These are phyloP conservation scores for Agrilus biguttatus DNA, from an alignment of 2,888 invertebrate species.

Conservation along the genomic window DNA sequence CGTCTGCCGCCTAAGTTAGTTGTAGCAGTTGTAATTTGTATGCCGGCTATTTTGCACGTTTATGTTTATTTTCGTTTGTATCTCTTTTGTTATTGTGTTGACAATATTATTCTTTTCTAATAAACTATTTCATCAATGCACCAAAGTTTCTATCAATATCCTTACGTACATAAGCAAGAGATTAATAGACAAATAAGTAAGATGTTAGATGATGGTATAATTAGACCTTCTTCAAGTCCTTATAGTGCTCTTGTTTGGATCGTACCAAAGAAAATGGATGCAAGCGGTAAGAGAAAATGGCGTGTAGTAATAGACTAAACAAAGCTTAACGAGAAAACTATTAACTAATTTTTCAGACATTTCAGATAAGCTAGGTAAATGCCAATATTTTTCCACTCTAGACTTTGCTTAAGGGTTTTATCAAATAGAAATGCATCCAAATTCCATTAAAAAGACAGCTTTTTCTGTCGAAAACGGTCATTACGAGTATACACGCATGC, in stretches of 20 bases:
- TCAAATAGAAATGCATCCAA: slow-evolving; percentile 17
- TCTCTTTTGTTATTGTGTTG: too few species aligned
- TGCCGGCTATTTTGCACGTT: too few species aligned
- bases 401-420: slow-evolving; percentile 20
- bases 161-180: too few species aligned
- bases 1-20: too few species aligned
- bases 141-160: too few species aligned
- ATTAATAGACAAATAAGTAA: too few species aligned
- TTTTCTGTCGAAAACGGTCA: slow-evolving; percentile 16
- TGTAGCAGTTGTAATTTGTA: too few species aligned
- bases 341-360: slow-evolving; percentile 14
- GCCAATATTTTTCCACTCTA: slow-evolving; percentile 17
- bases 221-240: slow-evolving; percentile 4
- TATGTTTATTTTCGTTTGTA: too few species aligned
- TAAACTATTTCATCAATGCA: too few species aligned
- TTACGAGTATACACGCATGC: slow-evolving; percentile 16
- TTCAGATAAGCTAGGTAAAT: slow-evolving; percentile 18
- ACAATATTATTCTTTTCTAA: too few species aligned
- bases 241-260: neutral
- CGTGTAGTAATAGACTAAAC: slow-evolving; percentile 2
- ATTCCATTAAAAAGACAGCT: slow-evolving; percentile 17
- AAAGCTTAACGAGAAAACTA: slow-evolving; percentile 3
- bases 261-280: neutral
- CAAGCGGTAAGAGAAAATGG: slow-evolving; percentile 2
- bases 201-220: neutral